Evolutionary conservation across 2,113 vertebrate genomes (phyloP), one percentile per base, ranked within the genome.

Genomic region (Theristicus caerulescens): DNA sequence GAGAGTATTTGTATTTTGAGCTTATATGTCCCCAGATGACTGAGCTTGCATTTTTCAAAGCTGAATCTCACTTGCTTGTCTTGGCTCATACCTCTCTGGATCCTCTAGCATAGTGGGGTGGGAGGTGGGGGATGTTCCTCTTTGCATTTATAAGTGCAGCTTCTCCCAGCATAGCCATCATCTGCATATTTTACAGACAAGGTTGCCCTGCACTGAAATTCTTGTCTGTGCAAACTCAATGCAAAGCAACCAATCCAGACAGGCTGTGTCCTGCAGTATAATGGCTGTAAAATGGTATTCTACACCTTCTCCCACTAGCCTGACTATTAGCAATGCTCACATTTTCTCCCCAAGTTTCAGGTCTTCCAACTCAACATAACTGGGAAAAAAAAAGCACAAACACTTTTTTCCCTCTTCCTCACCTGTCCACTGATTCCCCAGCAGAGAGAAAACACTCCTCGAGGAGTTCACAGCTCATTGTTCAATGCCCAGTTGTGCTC

Each of bases 111-210:
- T 13, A 66, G 47, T 40, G 32, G 18, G 74, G 46, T 86, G 31
- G 71, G 51, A 90, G 25, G 40, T 47, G 16, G 26, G 54, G 31
- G 19, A 72, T 51, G 64, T 32, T 90, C 21, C 70, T 82, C 66
- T 86, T 67, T 55, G 81, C 49, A 82, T 61, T 76, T 91, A 2
- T 66, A 78, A 96, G 27, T 34, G 66, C 81, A 82, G 38, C 29
- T 85, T 91, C 57, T 90, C 49, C 38, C 49, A 93, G 46, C 51
- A 72, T 27, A 90, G 61, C 64, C 27, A 26, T 76, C 58, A 95
- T 91, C 84, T 89, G 49, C 32, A 61, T 93, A 82, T 93, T 93
- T 93, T 65, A 91, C 74, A 91, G 86, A 89, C 77, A 73, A 91
- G 54, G 58, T 42, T 93, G 46, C 34, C 81, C 51, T 85, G 81